Evolutionary conservation across 2,113 vertebrate genomes (phyloP).

Genomic region (Aramus guarauna): DNA sequence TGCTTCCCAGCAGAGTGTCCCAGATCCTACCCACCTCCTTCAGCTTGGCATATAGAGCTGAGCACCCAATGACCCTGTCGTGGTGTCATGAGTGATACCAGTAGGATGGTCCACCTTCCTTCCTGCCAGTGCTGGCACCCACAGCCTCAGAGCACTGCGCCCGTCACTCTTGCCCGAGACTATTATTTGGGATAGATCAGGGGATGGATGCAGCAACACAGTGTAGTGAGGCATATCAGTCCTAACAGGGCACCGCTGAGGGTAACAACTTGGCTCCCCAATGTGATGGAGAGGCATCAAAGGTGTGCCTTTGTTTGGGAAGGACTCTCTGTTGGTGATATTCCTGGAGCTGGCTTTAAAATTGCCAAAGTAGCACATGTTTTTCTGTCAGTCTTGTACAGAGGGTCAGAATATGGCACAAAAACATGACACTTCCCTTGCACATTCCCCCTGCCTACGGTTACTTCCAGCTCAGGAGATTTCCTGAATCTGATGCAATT

Average conservation of each 20-base stretch:
- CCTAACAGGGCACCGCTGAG: not conserved
- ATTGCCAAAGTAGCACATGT: not conserved
- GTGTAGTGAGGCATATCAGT: not conserved
- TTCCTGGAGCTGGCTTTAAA: not conserved
- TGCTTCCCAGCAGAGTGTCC: not conserved
- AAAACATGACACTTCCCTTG: not conserved
- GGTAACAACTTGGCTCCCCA: not conserved
- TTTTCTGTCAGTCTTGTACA: not conserved
- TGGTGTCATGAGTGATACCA: not conserved
- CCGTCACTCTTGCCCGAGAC: not conserved
- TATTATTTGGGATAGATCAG: not conserved
- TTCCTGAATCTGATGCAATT: not conserved
- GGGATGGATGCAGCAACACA: not conserved
- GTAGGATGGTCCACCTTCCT: rapidly evolving
- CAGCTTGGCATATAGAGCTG: not conserved
- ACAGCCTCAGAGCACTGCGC: not conserved
- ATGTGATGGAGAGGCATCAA: not conserved
- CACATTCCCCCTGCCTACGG: not conserved
- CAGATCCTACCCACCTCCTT: not conserved
- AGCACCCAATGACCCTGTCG: not conserved
- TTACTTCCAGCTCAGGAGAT: not conserved
- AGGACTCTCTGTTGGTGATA: not conserved
- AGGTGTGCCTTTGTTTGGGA: not conserved
- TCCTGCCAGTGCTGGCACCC: not conserved
- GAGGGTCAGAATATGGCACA: not conserved